Evolutionary conservation across 92 coral and sea anemone genomes (phyloP).

Genomic region (Paragorgia papillata): DNA sequence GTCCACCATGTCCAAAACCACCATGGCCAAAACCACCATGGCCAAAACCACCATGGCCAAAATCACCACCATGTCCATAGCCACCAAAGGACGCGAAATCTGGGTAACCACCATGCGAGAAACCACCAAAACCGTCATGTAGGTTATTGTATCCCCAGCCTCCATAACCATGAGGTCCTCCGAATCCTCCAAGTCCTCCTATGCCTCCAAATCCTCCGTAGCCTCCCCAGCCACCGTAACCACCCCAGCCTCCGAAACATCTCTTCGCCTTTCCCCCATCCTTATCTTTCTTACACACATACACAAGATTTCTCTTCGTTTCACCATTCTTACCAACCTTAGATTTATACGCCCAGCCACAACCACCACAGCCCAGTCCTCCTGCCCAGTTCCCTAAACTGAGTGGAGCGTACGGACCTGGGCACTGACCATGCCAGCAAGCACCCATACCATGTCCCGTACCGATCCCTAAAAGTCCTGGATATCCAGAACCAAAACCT

Average conservation of each 20-base stretch:
- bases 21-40: neutral
- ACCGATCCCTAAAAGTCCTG: constrained; percentile 49
- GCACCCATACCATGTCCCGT: constrained; percentile 47
- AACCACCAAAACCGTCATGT: constrained; percentile 72
- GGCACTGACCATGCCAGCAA: constrained; percentile 56
- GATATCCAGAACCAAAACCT: constrained; percentile 62
- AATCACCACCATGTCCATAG: neutral
- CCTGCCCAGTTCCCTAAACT: constrained; percentile 55
- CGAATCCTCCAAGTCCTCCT: constrained; percentile 56
- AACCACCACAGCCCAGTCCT: constrained; percentile 49
- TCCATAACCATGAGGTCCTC: constrained; percentile 31
- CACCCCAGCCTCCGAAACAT: constrained; percentile 70
- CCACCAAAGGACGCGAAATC: constrained; percentile 57
- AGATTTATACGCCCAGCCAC: constrained; percentile 41
- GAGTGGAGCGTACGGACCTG: constrained; percentile 49
- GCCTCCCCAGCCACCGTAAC: constrained; percentile 71
- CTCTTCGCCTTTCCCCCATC: constrained; percentile 53
- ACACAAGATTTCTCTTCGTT: constrained; percentile 60
- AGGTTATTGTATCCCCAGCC: constrained; percentile 75
- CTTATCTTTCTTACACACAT: constrained; percentile 54
- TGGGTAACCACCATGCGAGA: constrained; percentile 60
- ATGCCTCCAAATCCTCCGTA: constrained; percentile 73
- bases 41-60: constrained; percentile 37
- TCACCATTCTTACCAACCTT: constrained; percentile 46
- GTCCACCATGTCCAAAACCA: neutral